Evolutionary conservation across 2,888 invertebrate species (phyloP), one percentile per base, ranked within the genome.

Genomic region (Polylopha cassiicola): DNA sequence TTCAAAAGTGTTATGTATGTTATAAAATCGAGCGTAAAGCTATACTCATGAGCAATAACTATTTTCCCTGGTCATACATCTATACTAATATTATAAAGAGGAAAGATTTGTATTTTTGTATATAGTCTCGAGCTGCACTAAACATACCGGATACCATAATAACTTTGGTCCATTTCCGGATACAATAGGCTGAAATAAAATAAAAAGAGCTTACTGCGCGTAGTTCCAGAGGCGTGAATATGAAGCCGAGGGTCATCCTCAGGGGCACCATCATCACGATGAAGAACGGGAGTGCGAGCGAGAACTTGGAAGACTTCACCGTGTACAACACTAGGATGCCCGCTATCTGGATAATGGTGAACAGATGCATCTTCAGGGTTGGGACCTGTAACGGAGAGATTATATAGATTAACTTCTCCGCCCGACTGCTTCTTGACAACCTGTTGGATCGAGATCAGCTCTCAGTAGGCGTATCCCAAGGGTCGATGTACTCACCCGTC

Each of bases 281-380:
- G 74, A 98, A 95, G 86, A 99, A 97, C 2, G 98, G 98, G 72
- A 98, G 93, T 8, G 95, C 94, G 43, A 98, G 87, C 1, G 98
- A 96, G 46, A 95, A 92, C 33, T 89, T 89, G 2, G 97, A 95
- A 9, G 95, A 95, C 78, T 98, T 98, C 10, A 98, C 94, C 5
- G 89, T 87, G 92, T 97, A 97, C 37, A 98, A 85, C 11, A 94
- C 51, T 1, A 87, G 88, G 55, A 98, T 87, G 58, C 95, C 93
- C 2, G 90, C 65, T 37, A 95, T 76, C 81, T 98, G 98, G 50
- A 97, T 90, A 24, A 91, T 62, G 0, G 98, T 99, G 84, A 91
- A 97, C 49, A 95, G 65, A 82, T 98, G 95, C 97, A 98, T 95
- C 79, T 95, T 95, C 77, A 91, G 88, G 0, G 97, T 95, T 47